A percentile compares a stretch with the other conserved stretches of the same genome.
Conservation (phyloP, 2,797 vertebrate genomes). For the Onychomys leucogaster region DNA sequence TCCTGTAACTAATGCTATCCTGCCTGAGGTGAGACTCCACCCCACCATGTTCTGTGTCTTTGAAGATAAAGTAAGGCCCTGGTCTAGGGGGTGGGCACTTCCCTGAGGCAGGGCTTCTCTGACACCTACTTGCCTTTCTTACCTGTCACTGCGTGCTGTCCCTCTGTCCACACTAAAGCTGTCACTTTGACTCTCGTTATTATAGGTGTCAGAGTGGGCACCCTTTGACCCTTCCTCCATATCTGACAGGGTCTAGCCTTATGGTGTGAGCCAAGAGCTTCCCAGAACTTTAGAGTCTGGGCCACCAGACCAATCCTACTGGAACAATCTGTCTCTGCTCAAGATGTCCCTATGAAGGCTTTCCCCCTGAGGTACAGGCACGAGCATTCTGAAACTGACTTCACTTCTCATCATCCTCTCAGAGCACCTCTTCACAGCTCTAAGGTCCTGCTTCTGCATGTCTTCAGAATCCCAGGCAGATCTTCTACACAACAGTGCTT, state of each 20-base stretch:
- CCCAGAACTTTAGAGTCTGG: neutral
- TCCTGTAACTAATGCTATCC: neutral
- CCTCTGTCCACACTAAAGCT: neutral
- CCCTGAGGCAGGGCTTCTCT: neutral
- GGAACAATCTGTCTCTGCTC: neutral
- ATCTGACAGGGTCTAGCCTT: neutral
- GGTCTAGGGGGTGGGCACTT: neutral
- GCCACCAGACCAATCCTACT: fast-evolving
- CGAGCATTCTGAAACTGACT: neutral
- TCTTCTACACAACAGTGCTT: neutral
- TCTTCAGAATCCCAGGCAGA: neutral
- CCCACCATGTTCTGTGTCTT: neutral
- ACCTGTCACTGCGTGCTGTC: neutral
- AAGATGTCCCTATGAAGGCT: fast-evolving
- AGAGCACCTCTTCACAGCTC: neutral
- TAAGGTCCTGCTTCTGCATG: neutral
- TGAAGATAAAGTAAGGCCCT: neutral
- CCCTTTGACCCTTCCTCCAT: neutral
- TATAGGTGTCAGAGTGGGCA: neutral
- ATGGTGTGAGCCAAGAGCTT: neutral
- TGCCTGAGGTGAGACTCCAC: neutral
- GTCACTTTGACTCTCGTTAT: neutral
- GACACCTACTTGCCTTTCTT: neutral
- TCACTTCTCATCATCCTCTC: neutral
- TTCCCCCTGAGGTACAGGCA: neutral